Base-by-base conservation (phyloP, 2,888 invertebrate species). In the Cheilosia vernalis region DNA sequence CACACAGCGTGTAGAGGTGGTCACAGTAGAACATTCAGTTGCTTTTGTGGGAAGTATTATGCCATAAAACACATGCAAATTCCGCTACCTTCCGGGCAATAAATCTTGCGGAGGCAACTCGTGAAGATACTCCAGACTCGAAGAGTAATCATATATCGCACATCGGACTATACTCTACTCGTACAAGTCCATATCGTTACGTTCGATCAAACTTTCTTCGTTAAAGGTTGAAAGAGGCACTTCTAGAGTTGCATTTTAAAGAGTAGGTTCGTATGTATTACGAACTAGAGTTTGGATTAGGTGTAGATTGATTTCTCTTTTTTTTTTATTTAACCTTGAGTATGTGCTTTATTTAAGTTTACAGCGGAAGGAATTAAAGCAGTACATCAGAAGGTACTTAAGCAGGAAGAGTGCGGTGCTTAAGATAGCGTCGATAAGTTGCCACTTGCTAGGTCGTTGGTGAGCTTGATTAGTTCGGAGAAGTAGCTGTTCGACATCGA, bases 61-160 rank as follows among this genome's bases (percentile, higher is more conserved):
- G 47, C 84, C 63, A 84, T 70, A 70, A 80, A 72, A 80, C 79
- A 84, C 80, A 84, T 84, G 84, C 80, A 80, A 84, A 84, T 84
- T 69, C 64, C 10, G 55, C 69, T 66, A 58, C 58, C 79, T 84
- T 84, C 84, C 84, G 74, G 70, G 58, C 63, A 80, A 84, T 84
- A 84, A 84, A 84, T 84, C 74, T 76, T 9, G 4, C 30, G 30
- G 37, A 66, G 74, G 60, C 66, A 72, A 64, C 66, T 49, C 30
- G 51, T 17, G 66, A 66, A 82, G 82, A 78, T 72, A 78, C 70
- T 53, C 17, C 47, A 9, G 24, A 51, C 51, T 21, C 5, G 6
- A 56, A 66, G 55, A 66, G 58, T 61, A 77, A 51, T 53, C 77
- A 15, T 15, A 24, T 51, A 51, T 51, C 51, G 24, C 19, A 49